A percentile compares a stretch with the other conserved stretches of the same genome.
Evolutionary conservation across 2,113 vertebrate species (phyloP).

Genomic region (Ptilonorhynchus violaceus): DNA sequence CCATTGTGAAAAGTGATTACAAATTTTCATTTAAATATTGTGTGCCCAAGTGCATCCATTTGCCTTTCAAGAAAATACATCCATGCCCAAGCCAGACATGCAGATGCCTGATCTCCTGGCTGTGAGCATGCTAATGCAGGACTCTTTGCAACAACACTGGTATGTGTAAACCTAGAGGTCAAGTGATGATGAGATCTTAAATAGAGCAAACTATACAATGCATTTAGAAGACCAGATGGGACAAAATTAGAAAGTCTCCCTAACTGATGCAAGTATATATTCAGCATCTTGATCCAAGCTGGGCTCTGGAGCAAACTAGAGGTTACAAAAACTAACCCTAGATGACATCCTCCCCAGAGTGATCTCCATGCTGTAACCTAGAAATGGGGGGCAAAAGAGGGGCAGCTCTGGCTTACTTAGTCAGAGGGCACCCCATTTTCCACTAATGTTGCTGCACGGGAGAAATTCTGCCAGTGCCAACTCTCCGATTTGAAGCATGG

Average conservation of each 20-base stretch:
- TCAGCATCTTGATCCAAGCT: neutral
- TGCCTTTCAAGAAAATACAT: neutral
- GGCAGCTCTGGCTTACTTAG: neutral
- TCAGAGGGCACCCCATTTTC: neutral
- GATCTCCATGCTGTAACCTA: neutral
- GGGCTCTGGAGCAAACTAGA: neutral
- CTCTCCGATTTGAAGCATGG: rapidly evolving
- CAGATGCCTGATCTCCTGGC: neutral
- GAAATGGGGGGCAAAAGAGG: neutral
- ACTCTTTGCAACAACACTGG: neutral
- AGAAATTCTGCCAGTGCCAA: neutral
- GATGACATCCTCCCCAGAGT: neutral
- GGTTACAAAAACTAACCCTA: neutral
- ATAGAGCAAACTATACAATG: neutral
- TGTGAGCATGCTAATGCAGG: neutral
- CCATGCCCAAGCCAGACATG: neutral
- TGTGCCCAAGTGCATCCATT: neutral
- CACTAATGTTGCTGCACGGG: rapidly evolving
- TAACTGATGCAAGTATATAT: neutral
- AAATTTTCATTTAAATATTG: neutral
- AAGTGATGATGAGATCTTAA: neutral
- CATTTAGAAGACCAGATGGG: neutral
- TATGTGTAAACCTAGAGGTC: neutral
- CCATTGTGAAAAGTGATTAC: neutral
- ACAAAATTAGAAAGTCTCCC: neutral